Evolutionary conservation across 2,888 invertebrate genomes (phyloP).

Genomic region (Parascotia fuliginaria): DNA sequence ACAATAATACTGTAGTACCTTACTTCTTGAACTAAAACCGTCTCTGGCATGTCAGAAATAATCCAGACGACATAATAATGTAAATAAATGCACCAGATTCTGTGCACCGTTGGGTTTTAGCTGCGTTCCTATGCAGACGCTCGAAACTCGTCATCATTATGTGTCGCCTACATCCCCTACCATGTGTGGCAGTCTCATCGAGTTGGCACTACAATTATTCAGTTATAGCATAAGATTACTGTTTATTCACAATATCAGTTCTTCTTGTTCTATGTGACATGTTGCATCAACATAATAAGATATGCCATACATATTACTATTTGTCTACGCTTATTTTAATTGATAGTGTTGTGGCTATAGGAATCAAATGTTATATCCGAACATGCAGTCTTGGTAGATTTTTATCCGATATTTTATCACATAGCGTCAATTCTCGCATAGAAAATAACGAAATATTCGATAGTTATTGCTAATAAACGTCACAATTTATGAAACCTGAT

Average conservation of each 20-base stretch:
- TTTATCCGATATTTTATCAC: no score
- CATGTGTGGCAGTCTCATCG: constrained; percentile 11
- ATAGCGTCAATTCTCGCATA: background rate
- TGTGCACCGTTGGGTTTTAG: constrained; percentile 63
- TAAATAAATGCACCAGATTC: constrained; percentile 70
- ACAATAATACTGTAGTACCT: background rate
- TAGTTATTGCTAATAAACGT: constrained; percentile 21
- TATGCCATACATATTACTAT: no score
- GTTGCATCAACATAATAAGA: no score
- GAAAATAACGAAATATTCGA: constrained; percentile 1
- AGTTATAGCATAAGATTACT: no score
- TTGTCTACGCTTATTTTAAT: no score
- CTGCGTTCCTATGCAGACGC: constrained; percentile 60
- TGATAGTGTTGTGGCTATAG: no score
- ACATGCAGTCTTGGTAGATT: no score
- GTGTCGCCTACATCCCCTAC: constrained; percentile 50
- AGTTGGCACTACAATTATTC: no score
- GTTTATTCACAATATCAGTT: no score
- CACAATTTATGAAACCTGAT: constrained; percentile 44
- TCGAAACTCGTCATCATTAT: constrained; percentile 57
- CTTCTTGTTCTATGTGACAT: no score
- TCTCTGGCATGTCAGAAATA: constrained; percentile 61
- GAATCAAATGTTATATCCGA: no score
- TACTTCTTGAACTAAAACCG: constrained; percentile 29
- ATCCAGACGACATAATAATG: constrained; percentile 68